Percentiles rank a stretch among this genome's conserved stretches.
Conservation (phyloP, 2,113 vertebrate genomes). For the Oceanites oceanicus region DNA sequence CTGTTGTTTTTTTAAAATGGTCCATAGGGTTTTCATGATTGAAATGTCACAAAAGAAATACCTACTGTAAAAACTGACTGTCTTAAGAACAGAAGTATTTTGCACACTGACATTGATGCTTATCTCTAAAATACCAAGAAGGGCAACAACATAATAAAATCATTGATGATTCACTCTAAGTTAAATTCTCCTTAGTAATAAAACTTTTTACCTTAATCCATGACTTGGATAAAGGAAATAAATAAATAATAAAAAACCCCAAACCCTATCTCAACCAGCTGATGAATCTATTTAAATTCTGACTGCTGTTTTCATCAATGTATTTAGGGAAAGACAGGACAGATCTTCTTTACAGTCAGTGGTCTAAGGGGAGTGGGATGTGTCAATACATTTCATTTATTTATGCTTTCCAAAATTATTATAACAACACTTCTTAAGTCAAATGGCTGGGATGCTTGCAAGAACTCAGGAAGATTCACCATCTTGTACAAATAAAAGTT, state of each 20-base stretch:
- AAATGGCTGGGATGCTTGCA: background rate
- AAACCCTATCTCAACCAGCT: background rate
- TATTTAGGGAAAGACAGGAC: background rate
- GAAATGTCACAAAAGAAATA: background rate
- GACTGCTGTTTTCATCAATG: background rate
- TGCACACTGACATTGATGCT: background rate
- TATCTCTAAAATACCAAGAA: background rate
- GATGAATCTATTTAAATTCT: background rate
- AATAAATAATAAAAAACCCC: background rate
- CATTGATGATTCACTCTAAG: background rate
- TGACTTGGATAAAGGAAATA: background rate
- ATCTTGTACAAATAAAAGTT: background rate
- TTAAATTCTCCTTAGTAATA: background rate
- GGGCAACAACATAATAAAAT: background rate
- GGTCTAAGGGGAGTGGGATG: background rate
- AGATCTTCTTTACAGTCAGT: background rate
- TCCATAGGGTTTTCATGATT: background rate
- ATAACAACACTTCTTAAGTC: background rate
- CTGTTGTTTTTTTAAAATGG: background rate
- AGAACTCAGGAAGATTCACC: background rate
- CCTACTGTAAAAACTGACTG: background rate
- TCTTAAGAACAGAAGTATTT: background rate
- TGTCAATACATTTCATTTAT: background rate
- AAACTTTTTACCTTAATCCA: background rate
- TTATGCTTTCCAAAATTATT: background rate